phyloP scores from a whole-genome alignment of 2,113 vertebrate genomes.

The Tylochromis polylepis region DNA sequence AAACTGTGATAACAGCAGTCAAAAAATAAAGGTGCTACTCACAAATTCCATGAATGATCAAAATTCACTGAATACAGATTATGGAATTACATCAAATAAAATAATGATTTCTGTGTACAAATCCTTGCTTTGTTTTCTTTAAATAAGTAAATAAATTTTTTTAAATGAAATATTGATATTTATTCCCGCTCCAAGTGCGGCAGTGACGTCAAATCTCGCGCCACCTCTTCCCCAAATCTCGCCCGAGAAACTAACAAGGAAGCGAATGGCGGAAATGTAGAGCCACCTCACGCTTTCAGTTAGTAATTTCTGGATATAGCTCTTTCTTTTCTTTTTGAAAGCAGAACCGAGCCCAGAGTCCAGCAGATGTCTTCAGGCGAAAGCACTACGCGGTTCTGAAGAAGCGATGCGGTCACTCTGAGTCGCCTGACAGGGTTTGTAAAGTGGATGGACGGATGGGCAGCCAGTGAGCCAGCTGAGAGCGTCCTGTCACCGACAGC shows the following conservation, averaged over 20 bases:
- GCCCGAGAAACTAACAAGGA: conserved; percentile 38
- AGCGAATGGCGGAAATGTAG: conserved; percentile 48
- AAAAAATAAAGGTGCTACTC: neutral
- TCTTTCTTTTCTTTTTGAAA: neutral
- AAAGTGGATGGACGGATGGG: conserved; percentile 14
- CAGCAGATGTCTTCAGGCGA: neutral
- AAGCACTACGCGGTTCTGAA: neutral
- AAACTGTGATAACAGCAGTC: neutral
- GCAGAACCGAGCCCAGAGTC: neutral
- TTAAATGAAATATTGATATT: neutral
- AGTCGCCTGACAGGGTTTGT: neutral
- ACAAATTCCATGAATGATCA: neutral
- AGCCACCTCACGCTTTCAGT: conserved; percentile 33
- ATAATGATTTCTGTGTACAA: neutral
- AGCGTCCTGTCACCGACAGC: conserved; percentile 26
- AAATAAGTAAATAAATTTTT: neutral
- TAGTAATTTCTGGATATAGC: neutral
- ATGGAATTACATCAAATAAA: neutral
- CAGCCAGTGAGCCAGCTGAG: conserved; percentile 10
- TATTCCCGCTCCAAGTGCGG: neutral
- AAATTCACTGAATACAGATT: neutral
- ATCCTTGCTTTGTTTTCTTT: neutral
- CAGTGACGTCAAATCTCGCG: conserved; percentile 28
- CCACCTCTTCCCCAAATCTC: neutral
- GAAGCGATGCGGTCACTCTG: conserved; percentile 3